phyloP scores from a whole-genome alignment of 1,140 invertebrate species.

The Battus philenor region DNA sequence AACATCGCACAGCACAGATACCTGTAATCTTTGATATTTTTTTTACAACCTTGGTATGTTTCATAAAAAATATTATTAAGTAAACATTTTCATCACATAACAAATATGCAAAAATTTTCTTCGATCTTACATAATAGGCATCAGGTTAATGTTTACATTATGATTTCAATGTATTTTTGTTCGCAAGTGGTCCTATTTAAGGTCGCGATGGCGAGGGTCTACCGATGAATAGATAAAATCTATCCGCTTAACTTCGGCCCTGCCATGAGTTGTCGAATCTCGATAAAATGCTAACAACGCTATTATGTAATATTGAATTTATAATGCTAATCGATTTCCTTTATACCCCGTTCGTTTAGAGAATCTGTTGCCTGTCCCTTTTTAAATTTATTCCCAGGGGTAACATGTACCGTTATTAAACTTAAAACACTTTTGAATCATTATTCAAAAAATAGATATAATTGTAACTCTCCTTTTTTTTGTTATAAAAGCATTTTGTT shows the following conservation, averaged over 20 bases:
- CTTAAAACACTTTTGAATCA: no score
- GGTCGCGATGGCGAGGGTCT: slow-evolving; percentile 44
- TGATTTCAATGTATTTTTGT: slow-evolving; percentile 69
- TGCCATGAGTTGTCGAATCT: slow-evolving; percentile 57
- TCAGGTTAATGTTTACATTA: slow-evolving; percentile 62
- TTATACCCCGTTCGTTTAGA: background rate
- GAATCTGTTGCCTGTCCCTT: background rate
- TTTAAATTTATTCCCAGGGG: slow-evolving; percentile 1
- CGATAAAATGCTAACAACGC: slow-evolving; percentile 35
- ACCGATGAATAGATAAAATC: slow-evolving; percentile 69
- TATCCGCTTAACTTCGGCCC: slow-evolving; percentile 46
- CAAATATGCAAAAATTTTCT: slow-evolving; percentile 52
- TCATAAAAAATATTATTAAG: slow-evolving; percentile 56
- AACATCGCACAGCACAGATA: slow-evolving; percentile 16
- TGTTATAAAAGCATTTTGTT: no score
- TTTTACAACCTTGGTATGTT: no score
- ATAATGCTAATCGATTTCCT: slow-evolving; percentile 16
- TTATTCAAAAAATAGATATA: no score
- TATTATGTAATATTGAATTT: slow-evolving; percentile 17
- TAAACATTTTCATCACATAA: slow-evolving; percentile 51
- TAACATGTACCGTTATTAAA: no score
- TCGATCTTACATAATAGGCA: slow-evolving; percentile 47
- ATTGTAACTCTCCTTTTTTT: no score
- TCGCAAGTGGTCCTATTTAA: slow-evolving; percentile 63
- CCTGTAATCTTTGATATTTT: no score